A percentile compares a stretch with the other conserved stretches of the same genome.
Evolutionary conservation across 2,113 vertebrate genomes (phyloP).

Genomic region (Poecilia latipinna): DNA sequence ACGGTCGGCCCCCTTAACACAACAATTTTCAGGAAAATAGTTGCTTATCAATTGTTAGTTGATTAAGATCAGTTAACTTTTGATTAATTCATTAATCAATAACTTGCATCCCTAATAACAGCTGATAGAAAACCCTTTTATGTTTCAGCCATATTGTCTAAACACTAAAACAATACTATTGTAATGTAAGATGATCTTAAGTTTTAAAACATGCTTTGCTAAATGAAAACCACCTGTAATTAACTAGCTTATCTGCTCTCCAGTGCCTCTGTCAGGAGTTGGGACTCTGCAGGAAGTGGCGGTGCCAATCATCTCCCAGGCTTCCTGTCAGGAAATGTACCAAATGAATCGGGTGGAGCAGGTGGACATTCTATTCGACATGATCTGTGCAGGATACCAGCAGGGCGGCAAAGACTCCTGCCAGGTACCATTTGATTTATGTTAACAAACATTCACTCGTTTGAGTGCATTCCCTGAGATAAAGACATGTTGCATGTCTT

Average conservation of each 20-base stretch:
- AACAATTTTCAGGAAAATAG: too few relatives aligned
- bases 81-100: too few relatives aligned
- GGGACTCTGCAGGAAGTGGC: slow-evolving; percentile 77
- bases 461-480: not conserved
- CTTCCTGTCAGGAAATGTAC: slow-evolving; percentile 78
- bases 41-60: too few relatives aligned
- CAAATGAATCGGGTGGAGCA: slow-evolving; percentile 21
- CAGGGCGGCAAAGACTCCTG: slow-evolving; percentile 80
- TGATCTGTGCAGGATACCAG: slow-evolving; percentile 81
- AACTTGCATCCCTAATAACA: too few relatives aligned
- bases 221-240: too few relatives aligned
- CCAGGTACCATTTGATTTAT: slow-evolving; percentile 73
- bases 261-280: slow-evolving; percentile 68
- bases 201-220: too few relatives aligned
- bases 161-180: not conserved
- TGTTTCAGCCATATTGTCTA: too few relatives aligned
- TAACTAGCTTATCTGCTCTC: not conserved
- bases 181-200: too few relatives aligned
- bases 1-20: too few relatives aligned
- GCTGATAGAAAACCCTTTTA: too few relatives aligned
- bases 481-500: too few relatives aligned
- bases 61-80: too few relatives aligned
- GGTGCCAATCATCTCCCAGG: slow-evolving; percentile 78
- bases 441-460: slow-evolving; percentile 5
- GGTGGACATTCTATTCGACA: slow-evolving; percentile 74